Evolutionary conservation across 2,797 vertebrate species (phyloP).

Genomic region (Garrulus glandarius): DNA sequence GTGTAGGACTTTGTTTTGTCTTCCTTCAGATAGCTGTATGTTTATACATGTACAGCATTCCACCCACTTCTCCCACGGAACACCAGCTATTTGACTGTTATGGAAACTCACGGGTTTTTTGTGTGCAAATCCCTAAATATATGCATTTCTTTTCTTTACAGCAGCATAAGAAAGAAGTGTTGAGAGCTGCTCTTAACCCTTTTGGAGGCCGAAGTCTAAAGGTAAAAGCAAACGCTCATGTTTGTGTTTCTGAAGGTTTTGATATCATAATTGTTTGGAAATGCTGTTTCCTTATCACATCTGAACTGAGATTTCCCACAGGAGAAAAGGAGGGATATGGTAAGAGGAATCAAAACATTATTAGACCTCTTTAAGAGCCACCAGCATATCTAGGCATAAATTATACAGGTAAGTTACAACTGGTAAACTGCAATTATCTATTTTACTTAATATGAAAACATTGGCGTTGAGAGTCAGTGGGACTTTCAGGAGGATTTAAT

Average conservation of each 20-base stretch:
- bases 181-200: conserved; percentile 69
- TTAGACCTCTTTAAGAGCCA: conserved; percentile 23
- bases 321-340: not conserved
- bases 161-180: conserved; percentile 68
- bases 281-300: not conserved
- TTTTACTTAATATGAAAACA: conserved; percentile 62
- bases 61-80: conserved; percentile 32
- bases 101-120: conserved; percentile 26
- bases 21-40: conserved; percentile 37
- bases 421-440: conserved; percentile 17
- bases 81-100: conserved; percentile 31
- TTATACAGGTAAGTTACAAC: conserved; percentile 35
- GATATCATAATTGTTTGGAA: not conserved
- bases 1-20: conserved; percentile 35
- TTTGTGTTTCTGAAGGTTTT: not conserved
- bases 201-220: conserved; percentile 64
- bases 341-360: conserved; percentile 20
- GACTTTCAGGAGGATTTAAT: conserved; percentile 56
- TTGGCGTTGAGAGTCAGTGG: conserved; percentile 29
- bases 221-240: conserved; percentile 61
- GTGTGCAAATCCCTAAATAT: conserved; percentile 57
- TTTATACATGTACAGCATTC: conserved; percentile 52
- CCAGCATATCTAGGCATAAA: conserved; percentile 32
- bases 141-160: conserved; percentile 60
- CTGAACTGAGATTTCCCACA: not conserved